Conservation (phyloP, 2,113 vertebrate genomes). For the Holacanthus passer region DNA sequence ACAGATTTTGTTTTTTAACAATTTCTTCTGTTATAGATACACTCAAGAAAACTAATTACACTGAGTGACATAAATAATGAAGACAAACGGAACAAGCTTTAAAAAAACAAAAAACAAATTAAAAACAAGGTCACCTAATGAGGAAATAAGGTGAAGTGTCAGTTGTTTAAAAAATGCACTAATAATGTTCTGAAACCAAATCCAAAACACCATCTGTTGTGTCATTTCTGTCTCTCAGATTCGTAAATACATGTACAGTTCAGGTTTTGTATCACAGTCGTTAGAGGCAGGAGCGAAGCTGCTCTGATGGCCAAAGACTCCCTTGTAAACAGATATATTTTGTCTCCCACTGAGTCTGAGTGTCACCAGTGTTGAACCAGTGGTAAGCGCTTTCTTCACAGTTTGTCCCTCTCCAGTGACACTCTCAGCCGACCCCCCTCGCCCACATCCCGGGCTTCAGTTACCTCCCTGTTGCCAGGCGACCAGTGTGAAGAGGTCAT, state of each 20-base stretch:
- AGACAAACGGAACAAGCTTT: not conserved
- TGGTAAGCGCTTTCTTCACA: slow-evolving; percentile 76
- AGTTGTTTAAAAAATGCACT: not conserved
- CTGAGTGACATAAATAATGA: not conserved
- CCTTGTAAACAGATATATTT: not conserved
- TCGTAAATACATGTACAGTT: not conserved
- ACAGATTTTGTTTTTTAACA: no score
- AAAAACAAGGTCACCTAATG: not conserved
- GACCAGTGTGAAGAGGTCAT: slow-evolving; percentile 77
- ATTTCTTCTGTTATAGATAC: not conserved
- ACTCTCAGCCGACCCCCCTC: slow-evolving; percentile 61
- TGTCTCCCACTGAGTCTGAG: slow-evolving; percentile 17
- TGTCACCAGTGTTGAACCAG: slow-evolving; percentile 45
- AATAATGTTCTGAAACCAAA: no score
- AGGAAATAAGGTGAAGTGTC: not conserved
- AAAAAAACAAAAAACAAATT: not conserved
- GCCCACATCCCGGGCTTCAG: slow-evolving; percentile 41
- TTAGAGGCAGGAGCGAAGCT: not conserved
- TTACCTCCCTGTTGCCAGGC: slow-evolving; percentile 72
- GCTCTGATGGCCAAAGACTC: not conserved
- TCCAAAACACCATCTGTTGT: not conserved
- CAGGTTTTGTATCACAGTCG: not conserved
- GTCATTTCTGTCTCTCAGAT: not conserved
- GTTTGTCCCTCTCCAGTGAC: slow-evolving; percentile 57
- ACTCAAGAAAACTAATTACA: not conserved